These are phyloP conservation scores for Slavum lentiscoides DNA, from an alignment of 2,888 invertebrate genomes.

Conservation along the genomic window DNA sequence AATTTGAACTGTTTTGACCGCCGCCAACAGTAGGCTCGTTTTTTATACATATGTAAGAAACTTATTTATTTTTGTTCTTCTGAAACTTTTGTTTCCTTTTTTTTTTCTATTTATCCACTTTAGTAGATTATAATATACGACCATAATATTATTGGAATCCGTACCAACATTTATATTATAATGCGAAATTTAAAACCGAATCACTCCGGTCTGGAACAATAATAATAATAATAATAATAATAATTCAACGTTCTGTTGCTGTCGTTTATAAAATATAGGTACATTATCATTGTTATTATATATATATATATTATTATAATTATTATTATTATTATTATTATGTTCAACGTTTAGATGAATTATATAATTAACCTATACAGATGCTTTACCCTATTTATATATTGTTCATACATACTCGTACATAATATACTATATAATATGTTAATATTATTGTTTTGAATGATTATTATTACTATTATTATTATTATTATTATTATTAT, in stretches of 20 bases:
- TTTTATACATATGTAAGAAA: background rate
- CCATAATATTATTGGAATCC: too few species aligned
- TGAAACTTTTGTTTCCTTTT: too few species aligned
- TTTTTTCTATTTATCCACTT: too few species aligned
- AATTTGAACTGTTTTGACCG: conserved; percentile 27
- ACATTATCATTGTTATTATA: conserved; percentile 27
- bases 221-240: too few species aligned
- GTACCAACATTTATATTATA: background rate
- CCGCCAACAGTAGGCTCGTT: background rate
- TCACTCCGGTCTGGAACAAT: background rate
- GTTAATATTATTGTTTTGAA: background rate
- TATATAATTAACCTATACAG: background rate
- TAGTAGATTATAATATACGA: too few species aligned
- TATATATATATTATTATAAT: background rate
- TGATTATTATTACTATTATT: too few species aligned
- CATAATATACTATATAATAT: background rate
- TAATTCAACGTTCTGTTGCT: too few species aligned
- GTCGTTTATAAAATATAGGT: background rate
- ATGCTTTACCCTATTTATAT: background rate
- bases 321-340: conserved; percentile 24
- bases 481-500: too few species aligned
- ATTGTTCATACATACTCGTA: conserved; percentile 6
- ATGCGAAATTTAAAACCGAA: background rate
- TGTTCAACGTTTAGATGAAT: background rate
- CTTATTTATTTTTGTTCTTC: too few species aligned